Evolutionary conservation across 2,797 vertebrate genomes (phyloP).

Genomic region (Pseudocheirus occidentalis): DNA sequence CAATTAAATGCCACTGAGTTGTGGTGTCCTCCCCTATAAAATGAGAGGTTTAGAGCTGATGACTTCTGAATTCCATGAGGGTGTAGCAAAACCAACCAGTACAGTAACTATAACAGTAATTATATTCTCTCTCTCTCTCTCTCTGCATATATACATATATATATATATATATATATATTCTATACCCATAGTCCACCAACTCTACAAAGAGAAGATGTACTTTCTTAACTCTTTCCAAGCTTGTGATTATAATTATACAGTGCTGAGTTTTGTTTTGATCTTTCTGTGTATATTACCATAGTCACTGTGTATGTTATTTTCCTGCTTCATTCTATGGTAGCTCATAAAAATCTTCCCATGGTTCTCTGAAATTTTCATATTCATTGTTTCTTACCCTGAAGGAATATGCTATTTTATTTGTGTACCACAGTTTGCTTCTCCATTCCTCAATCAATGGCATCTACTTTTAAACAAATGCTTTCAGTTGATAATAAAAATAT

Average conservation of each 20-base stretch:
- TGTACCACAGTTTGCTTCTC: background rate
- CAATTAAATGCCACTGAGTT: background rate
- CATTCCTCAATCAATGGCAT: background rate
- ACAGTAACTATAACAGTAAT: too few relatives aligned
- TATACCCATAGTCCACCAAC: background rate
- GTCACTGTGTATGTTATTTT: background rate
- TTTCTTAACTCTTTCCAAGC: background rate
- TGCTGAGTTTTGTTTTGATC: background rate
- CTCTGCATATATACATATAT: too few relatives aligned
- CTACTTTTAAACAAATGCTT: background rate
- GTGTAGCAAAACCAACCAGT: too few relatives aligned
- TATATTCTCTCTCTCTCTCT: too few relatives aligned
- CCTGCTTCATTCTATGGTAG: background rate
- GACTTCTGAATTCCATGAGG: background rate
- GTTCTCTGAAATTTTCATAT: background rate
- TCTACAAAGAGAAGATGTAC: background rate
- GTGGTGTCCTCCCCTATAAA: background rate
- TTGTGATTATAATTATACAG: background rate
- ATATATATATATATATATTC: background rate
- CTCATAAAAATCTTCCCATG: background rate
- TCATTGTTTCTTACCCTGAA: background rate
- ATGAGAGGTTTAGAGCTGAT: background rate
- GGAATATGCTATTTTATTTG: background rate
- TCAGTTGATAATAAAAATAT: background rate
- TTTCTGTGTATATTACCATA: background rate